A percentile compares a stretch with the other conserved stretches of the same genome.
Evolutionary conservation across 2,113 vertebrate genomes (phyloP).

Genomic region (Menidia beryllina): DNA sequence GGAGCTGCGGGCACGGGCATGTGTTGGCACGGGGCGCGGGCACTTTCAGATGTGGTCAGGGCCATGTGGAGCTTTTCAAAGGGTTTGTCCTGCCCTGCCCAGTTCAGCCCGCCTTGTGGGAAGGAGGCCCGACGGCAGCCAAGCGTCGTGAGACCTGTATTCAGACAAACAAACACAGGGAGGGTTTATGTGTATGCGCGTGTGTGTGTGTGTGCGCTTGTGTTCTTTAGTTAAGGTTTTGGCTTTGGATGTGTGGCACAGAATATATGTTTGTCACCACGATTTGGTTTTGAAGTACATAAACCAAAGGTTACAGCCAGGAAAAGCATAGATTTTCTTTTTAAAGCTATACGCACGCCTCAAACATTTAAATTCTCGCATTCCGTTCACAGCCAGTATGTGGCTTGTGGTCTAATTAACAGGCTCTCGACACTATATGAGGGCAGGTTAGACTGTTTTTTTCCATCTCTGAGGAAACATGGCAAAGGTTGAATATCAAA

Average conservation of each 20-base stretch:
- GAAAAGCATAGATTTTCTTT: background rate
- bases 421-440: background rate
- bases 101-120: slow-evolving; percentile 38
- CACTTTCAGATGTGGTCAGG: slow-evolving; percentile 77
- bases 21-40: slow-evolving; percentile 72
- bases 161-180: slow-evolving; percentile 62
- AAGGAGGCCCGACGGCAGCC: slow-evolving; percentile 29
- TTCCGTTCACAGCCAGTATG: background rate
- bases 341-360: background rate
- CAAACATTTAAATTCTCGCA: background rate
- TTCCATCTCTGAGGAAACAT: background rate
- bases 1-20: slow-evolving; percentile 69
- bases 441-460: background rate
- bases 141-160: slow-evolving; percentile 42
- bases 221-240: slow-evolving; percentile 1
- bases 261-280: slow-evolving; percentile 13
- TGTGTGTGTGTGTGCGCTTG: slow-evolving; percentile 16
- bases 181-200: slow-evolving; percentile 27
- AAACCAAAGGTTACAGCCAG: slow-evolving; percentile 16
- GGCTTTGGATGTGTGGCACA: slow-evolving; percentile 8
- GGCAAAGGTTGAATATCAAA: background rate
- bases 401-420: background rate
- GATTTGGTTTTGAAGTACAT: slow-evolving; percentile 19
- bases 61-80: slow-evolving; percentile 81
- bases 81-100: slow-evolving; percentile 66